These are phyloP conservation scores for Rhinolophus sinicus DNA, from an alignment of 2,113 vertebrate species.

Conservation along the genomic window DNA sequence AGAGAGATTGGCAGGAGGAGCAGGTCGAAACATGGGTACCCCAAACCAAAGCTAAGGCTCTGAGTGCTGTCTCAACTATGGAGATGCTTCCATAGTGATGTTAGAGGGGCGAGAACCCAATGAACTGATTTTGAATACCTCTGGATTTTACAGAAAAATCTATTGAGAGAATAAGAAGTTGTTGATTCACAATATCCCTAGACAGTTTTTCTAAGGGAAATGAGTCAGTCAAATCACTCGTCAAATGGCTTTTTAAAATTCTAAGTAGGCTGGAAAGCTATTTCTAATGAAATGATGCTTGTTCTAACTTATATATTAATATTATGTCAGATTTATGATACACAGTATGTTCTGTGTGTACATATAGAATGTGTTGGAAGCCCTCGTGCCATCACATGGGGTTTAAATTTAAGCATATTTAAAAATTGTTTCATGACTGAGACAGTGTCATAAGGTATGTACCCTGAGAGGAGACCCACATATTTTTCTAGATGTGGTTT, in stretches of 20 bases:
- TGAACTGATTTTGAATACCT: neutral
- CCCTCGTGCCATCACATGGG: neutral
- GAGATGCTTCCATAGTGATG: neutral
- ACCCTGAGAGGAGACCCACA: neutral
- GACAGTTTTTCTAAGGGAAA: constrained; percentile 30
- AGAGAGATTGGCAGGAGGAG: neutral
- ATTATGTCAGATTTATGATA: neutral
- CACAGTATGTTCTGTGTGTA: neutral
- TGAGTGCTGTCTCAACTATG: neutral
- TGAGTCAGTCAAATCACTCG: neutral
- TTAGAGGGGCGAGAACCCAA: too few species aligned
- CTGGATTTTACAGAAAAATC: neutral
- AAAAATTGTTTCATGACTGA: constrained; percentile 11
- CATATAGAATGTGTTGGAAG: neutral
- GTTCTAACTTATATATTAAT: neutral
- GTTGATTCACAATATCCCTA: neutral
- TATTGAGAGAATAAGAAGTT: neutral
- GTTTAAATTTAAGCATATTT: neutral
- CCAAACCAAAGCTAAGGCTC: neutral
- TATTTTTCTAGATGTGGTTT: neutral
- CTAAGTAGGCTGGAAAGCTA: neutral
- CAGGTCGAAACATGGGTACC: neutral
- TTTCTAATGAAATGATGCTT: constrained; percentile 37
- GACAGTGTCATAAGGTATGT: neutral
- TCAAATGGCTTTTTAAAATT: constrained; percentile 55